A percentile compares a stretch with the other conserved stretches of the same genome.
Conservation (phyloP, 2,888 invertebrate genomes). For the Orchesella flavescens region DNA sequence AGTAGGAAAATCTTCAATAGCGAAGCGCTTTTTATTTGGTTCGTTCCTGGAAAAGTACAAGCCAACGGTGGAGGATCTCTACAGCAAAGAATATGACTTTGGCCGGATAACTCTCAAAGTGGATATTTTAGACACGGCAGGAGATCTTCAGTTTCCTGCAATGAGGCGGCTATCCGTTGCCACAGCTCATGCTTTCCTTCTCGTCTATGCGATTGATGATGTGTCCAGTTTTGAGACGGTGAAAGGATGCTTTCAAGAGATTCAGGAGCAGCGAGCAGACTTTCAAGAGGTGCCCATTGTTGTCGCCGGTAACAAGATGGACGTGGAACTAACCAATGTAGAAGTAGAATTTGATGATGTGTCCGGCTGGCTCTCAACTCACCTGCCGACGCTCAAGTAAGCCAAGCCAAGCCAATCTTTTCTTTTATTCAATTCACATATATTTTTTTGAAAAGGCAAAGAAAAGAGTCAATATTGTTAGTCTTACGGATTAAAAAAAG, state of each 20-base stretch:
- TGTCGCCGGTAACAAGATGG: constrained; percentile 86
- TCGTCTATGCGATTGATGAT: constrained; percentile 88
- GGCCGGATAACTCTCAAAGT: constrained; percentile 84
- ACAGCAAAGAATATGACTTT: constrained; percentile 87
- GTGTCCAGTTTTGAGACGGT: constrained; percentile 82
- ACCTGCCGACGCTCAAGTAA: constrained; percentile 82
- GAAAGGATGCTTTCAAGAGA: constrained; percentile 86
- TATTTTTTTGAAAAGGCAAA: too few relatives aligned
- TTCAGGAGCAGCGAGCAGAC: constrained; percentile 86
- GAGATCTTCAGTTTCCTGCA: constrained; percentile 91
- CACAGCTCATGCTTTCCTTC: constrained; percentile 89
- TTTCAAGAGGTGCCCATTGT: constrained; percentile 88
- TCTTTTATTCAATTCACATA: too few relatives aligned
- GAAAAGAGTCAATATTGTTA: too few relatives aligned
- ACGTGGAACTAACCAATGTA: constrained; percentile 75
- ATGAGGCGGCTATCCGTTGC: constrained; percentile 90
- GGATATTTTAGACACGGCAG: constrained; percentile 87
- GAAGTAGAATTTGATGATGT: constrained; percentile 86
- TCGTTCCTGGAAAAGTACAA: constrained; percentile 86
- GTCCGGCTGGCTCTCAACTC: constrained; percentile 86
- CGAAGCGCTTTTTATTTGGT: constrained; percentile 86
- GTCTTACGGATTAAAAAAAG: too few relatives aligned
- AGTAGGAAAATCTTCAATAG: constrained; percentile 89
- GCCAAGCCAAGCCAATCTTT: constrained; percentile 50
- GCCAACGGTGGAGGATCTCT: constrained; percentile 91